Evolutionary conservation across 92 coral and sea anemone species (phyloP).

Genomic region (Palythoa heliodiscus): DNA sequence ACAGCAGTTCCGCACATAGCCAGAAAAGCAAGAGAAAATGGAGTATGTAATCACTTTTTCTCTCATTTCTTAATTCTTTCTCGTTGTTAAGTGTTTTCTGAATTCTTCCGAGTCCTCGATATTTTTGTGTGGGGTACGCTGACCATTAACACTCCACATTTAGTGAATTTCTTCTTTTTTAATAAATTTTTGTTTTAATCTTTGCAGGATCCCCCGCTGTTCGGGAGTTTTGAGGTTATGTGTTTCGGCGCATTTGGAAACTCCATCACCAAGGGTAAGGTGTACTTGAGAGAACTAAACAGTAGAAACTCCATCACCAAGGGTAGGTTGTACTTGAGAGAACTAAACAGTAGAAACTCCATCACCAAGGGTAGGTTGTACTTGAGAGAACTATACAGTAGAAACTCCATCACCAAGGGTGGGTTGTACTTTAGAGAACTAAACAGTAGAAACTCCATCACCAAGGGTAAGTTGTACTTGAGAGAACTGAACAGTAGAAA

Average conservation of each 20-base stretch:
- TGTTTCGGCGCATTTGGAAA: slow-evolving; percentile 71
- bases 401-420: slow-evolving; percentile 73
- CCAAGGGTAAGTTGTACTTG: slow-evolving; percentile 64
- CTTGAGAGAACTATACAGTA: not conserved
- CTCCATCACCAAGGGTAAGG: slow-evolving; percentile 70
- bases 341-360: slow-evolving; percentile 32
- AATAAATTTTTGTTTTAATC: not conserved
- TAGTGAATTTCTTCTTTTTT: not conserved
- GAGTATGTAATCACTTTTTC: slow-evolving; percentile 43
- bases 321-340: slow-evolving; percentile 46
- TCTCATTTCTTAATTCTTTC: not conserved
- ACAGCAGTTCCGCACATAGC: slow-evolving; percentile 69
- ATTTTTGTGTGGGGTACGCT: not conserved
- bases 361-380: slow-evolving; percentile 63
- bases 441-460: slow-evolving; percentile 50
- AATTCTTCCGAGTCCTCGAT: no score
- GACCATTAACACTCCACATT: not conserved
- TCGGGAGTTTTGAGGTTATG: slow-evolving; percentile 56
- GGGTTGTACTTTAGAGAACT: not conserved
- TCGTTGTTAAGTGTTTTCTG: no score
- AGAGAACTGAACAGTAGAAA: no score
- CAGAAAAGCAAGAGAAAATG: slow-evolving; percentile 58
- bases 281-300: no score
- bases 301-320: slow-evolving; percentile 57
- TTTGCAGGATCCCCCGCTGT: slow-evolving; percentile 63